These are phyloP conservation scores for Neoitamus cyanurus DNA, from an alignment of 2,888 invertebrate species.

Conservation along the genomic window DNA sequence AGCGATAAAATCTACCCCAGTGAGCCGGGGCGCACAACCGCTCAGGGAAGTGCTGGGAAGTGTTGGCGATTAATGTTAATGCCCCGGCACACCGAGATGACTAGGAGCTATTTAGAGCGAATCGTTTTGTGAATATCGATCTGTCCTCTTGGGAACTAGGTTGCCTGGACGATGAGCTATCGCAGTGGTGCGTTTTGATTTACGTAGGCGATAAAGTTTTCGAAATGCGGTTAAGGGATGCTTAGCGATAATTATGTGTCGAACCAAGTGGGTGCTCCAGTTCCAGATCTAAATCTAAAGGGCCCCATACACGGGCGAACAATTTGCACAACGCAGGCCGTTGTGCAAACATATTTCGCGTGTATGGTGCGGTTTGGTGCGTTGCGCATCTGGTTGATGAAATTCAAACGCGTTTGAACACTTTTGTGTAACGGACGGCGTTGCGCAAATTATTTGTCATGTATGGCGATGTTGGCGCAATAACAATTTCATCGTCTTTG, in stretches of 20 bases:
- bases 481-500: no score
- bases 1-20: slow-evolving; percentile 9
- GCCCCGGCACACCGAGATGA: neutral
- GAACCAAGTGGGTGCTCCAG: neutral
- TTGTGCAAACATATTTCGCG: no score
- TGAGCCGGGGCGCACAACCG: neutral
- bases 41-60: neutral
- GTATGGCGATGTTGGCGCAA: no score
- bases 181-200: neutral
- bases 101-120: neutral
- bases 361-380: no score
- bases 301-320: no score
- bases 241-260: neutral
- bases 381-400: no score
- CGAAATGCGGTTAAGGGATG: neutral
- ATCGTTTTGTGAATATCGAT: neutral
- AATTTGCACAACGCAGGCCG: no score
- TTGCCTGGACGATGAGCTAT: neutral
- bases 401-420: no score
- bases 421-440: no score
- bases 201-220: neutral
- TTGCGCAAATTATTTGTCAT: no score
- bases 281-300: neutral
- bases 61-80: neutral
- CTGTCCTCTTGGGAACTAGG: neutral